Percentiles rank a stretch among this genome's conserved stretches.
phyloP scores from a whole-genome alignment of 2,113 vertebrate species.

The Podilymbus podiceps region DNA sequence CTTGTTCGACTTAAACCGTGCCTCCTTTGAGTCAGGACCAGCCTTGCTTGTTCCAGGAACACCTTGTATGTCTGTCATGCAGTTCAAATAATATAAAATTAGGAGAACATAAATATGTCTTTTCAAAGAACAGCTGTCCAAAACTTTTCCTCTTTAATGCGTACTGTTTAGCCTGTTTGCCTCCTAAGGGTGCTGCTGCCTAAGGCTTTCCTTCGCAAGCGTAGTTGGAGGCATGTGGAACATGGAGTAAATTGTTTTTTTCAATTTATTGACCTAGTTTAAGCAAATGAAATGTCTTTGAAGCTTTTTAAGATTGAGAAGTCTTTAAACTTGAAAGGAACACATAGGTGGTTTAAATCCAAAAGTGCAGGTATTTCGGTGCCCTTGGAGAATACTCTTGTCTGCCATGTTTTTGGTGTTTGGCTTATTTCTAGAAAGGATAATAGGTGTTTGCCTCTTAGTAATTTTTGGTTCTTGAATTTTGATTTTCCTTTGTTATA shows the following conservation, averaged over 20 bases:
- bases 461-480: not conserved
- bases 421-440: not conserved
- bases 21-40: constrained; percentile 7
- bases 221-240: not conserved
- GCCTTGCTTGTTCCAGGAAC: constrained; percentile 14
- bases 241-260: not conserved
- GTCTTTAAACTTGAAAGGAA: not conserved
- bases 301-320: not conserved
- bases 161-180: not conserved
- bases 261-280: not conserved
- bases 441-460: not conserved
- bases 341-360: not conserved
- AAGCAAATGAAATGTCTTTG: not conserved
- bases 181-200: not conserved
- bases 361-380: not conserved
- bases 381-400: not conserved
- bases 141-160: not conserved
- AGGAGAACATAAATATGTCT: not conserved
- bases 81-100: not conserved
- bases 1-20: not conserved
- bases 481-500: not conserved
- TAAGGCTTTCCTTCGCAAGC: not conserved
- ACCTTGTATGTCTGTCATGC: not conserved
- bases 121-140: not conserved
- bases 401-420: not conserved